phyloP scores from a whole-genome alignment of 2,113 vertebrate genomes.

The Syrmaticus mikado region DNA sequence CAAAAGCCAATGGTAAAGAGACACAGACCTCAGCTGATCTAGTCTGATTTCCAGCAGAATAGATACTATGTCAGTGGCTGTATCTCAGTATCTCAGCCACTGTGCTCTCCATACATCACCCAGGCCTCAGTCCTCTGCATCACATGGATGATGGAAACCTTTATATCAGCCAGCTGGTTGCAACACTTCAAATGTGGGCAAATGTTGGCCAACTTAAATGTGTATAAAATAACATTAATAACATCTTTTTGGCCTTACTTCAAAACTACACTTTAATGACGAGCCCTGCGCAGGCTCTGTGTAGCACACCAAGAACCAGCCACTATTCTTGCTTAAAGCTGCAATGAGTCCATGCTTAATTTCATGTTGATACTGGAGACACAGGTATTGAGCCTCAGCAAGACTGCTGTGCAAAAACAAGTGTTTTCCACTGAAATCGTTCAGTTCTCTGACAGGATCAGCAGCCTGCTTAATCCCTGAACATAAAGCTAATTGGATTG shows the following conservation, averaged over 20 bases:
- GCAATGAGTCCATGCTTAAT: neutral
- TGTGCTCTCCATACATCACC: neutral
- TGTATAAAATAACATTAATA: neutral
- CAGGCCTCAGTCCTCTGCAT: neutral
- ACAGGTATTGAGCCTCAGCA: rapidly evolving
- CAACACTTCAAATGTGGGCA: neutral
- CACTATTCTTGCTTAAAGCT: neutral
- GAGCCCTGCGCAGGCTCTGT: rapidly evolving
- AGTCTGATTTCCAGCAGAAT: neutral
- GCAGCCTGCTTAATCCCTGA: slow-evolving; percentile 11
- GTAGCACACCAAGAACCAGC: neutral
- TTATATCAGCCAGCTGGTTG: neutral
- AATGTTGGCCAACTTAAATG: neutral
- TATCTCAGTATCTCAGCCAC: no score
- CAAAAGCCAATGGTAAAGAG: neutral
- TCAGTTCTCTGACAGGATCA: neutral
- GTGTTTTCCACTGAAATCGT: neutral
- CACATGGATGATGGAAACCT: neutral
- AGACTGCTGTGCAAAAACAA: neutral
- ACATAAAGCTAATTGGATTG: slow-evolving; percentile 41
- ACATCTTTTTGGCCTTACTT: neutral
- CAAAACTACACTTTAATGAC: neutral
- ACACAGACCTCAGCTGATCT: neutral
- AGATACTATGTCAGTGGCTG: neutral
- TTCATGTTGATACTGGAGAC: neutral